Evolutionary conservation across 2,888 invertebrate species (phyloP).

Genomic region (Thera britannica): DNA sequence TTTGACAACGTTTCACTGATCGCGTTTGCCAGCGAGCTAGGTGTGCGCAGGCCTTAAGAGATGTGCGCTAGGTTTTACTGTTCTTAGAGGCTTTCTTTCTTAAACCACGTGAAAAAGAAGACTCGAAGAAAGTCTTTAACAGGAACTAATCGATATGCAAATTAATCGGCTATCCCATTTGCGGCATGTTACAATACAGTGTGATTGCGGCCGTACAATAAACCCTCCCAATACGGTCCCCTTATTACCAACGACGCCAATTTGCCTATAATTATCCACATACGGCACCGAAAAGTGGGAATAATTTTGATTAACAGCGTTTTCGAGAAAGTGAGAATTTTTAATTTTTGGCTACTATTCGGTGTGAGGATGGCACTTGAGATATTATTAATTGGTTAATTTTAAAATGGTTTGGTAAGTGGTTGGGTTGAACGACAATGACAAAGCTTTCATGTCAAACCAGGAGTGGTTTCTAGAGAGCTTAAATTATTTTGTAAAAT

Average conservation of each 20-base stretch:
- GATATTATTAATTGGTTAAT: constrained; percentile 19
- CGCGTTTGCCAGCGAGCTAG: too few relatives aligned
- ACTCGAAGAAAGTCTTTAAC: too few relatives aligned
- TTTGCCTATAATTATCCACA: constrained; percentile 76
- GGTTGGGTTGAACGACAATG: neutral
- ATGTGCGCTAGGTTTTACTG: too few relatives aligned
- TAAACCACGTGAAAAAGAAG: too few relatives aligned
- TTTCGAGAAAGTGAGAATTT: constrained; percentile 37
- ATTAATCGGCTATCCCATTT: constrained; percentile 8
- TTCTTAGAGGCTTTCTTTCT: too few relatives aligned
- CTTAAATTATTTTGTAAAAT: too few relatives aligned
- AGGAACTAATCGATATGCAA: constrained; percentile 23
- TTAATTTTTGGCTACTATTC: constrained; percentile 27
- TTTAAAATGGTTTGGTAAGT: constrained; percentile 5
- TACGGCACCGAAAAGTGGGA: constrained; percentile 59
- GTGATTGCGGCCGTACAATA: constrained; percentile 38
- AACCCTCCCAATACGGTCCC: constrained; percentile 54
- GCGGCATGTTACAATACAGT: constrained; percentile 24
- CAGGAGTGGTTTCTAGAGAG: neutral
- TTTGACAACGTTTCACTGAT: too few relatives aligned
- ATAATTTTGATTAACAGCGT: constrained; percentile 66
- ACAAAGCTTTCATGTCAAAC: neutral
- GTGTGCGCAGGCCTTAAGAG: too few relatives aligned
- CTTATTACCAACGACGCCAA: constrained; percentile 64
- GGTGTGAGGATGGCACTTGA: constrained; percentile 15